A percentile compares a stretch with the other conserved stretches of the same genome.
phyloP scores from a whole-genome alignment of 92 coral and sea anemone genomes.

The Paragorgia papillata region DNA sequence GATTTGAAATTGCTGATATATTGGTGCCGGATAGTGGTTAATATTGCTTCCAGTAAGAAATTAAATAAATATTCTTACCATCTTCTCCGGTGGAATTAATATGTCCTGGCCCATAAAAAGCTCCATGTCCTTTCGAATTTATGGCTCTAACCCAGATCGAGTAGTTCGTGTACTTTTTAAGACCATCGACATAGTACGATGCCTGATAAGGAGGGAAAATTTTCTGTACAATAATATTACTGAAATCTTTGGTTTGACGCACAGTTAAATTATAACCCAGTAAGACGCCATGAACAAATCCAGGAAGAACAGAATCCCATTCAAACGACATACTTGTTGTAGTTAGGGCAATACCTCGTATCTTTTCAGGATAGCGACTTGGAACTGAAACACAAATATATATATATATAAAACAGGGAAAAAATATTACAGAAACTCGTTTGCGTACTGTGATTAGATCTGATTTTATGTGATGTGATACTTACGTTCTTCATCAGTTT shows the following conservation, averaged over 20 bases:
- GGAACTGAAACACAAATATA: slow-evolving; percentile 18
- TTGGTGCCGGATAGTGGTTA: too few species aligned
- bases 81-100: slow-evolving; percentile 32
- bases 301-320: slow-evolving; percentile 29
- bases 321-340: slow-evolving; percentile 31
- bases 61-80: not conserved
- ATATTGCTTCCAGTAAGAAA: not conserved
- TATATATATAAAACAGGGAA: too few species aligned
- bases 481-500: slow-evolving; percentile 52
- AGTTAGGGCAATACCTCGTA: slow-evolving; percentile 20
- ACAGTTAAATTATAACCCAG: slow-evolving; percentile 17
- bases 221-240: not conserved
- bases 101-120: slow-evolving; percentile 17
- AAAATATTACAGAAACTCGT: too few species aligned
- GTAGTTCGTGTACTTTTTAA: slow-evolving; percentile 33
- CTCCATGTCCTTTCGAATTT: slow-evolving; percentile 17
- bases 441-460: too few species aligned
- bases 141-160: slow-evolving; percentile 29
- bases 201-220: not conserved
- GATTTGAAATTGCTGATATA: too few species aligned
- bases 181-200: slow-evolving; percentile 23
- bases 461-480: too few species aligned
- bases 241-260: not conserved
- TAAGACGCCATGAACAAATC: slow-evolving; percentile 22
- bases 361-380: slow-evolving; percentile 32